Percentiles rank a stretch among this genome's conserved stretches.
phyloP scores from a whole-genome alignment of 2,888 invertebrate genomes.

The Branchellion lobata region DNA sequence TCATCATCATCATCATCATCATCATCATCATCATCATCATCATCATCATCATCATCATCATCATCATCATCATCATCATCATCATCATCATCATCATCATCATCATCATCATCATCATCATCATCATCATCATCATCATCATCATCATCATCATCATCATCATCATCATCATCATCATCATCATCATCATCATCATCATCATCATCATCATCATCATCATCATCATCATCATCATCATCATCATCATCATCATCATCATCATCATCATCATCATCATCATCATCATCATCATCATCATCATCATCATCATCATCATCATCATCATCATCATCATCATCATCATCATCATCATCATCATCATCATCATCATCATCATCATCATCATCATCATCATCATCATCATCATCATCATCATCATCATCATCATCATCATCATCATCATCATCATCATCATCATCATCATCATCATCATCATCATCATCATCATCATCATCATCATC shows the following conservation, averaged over 20 bases:
- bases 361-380: background rate
- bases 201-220: conserved; percentile 6
- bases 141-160: conserved; percentile 14
- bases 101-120: conserved; percentile 14
- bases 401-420: conserved; percentile 14
- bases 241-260: conserved; percentile 3
- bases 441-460: background rate
- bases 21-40: too few species aligned
- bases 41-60: too few species aligned
- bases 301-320: conserved; percentile 14
- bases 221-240: background rate
- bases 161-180: conserved; percentile 14
- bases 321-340: background rate
- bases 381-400: background rate
- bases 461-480: background rate
- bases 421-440: background rate
- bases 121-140: conserved; percentile 14
- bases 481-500: background rate
- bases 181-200: conserved; percentile 14
- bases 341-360: background rate
- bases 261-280: conserved; percentile 14
- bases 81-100: background rate
- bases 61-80: too few species aligned
- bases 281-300: conserved; percentile 14
- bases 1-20: too few species aligned